Evolutionary conservation across 2,113 vertebrate species (phyloP), one percentile per base, ranked within the genome.

Genomic region (Mugil cephalus): DNA sequence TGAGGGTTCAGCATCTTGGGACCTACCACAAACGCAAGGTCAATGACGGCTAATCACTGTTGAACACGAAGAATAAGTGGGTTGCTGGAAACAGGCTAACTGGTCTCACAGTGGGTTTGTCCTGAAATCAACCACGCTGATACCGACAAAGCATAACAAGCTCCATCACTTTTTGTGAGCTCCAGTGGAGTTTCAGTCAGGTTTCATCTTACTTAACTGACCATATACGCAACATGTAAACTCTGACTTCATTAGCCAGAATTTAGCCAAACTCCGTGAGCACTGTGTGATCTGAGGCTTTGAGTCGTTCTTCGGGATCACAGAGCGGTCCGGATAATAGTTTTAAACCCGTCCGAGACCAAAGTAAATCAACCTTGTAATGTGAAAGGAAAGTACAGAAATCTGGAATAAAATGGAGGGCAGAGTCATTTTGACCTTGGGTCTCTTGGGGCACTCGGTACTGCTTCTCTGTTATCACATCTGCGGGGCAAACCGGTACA

Each of bases 291-390:
- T 81, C 62, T 69, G 55, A 21, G 46, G 53, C 78, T 64, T 36
- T 40, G 36, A 68, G 55, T 77, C 80, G 39, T 59, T 86, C 52
- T 59, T 63, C 62, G 64, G 83, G 83, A 71, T 86, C 73, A 62
- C 56, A 74, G 48, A 71, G 40, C 67, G 72, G 45, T 42, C 48
- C 47, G 62, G 79, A 70, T 88, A 85, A 88, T 86, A 58, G 79
- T 65, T 82, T 83, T n/a, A 77, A 82, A 50, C 51, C 78, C 84
- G 78, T 60, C 10, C 19, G 85, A 85, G 85, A 84, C 65, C 69
- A 58, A 75, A 55, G 63, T 79, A 87, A 88, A 84, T 87, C 85
- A 89, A 81, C 60, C 86, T 75, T 86, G 78, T 82, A 90, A 85
- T 91, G 84, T 58, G 30, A 86, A 87, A 80, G 34, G 65, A 86